These are phyloP conservation scores for Aythya baeri DNA, from an alignment of 2,113 vertebrate species.

Conservation along the genomic window DNA sequence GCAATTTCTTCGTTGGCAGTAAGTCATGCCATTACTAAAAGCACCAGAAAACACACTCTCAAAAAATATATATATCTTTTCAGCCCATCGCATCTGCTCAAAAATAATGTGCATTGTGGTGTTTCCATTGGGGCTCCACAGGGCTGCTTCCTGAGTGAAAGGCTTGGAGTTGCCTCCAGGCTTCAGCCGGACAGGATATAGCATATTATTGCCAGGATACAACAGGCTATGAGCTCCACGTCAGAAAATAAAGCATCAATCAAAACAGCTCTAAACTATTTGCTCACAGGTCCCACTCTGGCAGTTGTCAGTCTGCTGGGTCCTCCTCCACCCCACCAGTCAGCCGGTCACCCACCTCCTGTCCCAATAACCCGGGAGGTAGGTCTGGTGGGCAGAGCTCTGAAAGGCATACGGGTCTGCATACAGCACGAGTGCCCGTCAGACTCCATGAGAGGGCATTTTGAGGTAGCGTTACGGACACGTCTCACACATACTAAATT, in stretches of 20 bases:
- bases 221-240: neutral
- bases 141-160: neutral
- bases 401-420: neutral
- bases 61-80: neutral
- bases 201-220: neutral
- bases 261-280: neutral
- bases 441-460: neutral
- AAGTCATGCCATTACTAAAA: neutral
- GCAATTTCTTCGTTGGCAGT: neutral
- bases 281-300: neutral
- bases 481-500: neutral
- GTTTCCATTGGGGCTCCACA: neutral
- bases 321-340: neutral
- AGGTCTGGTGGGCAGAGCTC: neutral
- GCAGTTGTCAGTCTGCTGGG: neutral
- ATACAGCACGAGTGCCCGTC: neutral
- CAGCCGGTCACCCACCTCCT: neutral
- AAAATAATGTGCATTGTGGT: neutral
- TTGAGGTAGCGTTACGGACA: fast-evolving
- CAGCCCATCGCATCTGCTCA: neutral
- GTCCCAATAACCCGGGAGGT: neutral
- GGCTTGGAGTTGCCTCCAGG: neutral
- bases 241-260: neutral
- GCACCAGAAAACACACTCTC: neutral
- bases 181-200: neutral